A percentile compares a stretch with the other conserved stretches of the same genome.
Conservation (phyloP, 2,888 invertebrate species). For the Salticus scenicus region DNA sequence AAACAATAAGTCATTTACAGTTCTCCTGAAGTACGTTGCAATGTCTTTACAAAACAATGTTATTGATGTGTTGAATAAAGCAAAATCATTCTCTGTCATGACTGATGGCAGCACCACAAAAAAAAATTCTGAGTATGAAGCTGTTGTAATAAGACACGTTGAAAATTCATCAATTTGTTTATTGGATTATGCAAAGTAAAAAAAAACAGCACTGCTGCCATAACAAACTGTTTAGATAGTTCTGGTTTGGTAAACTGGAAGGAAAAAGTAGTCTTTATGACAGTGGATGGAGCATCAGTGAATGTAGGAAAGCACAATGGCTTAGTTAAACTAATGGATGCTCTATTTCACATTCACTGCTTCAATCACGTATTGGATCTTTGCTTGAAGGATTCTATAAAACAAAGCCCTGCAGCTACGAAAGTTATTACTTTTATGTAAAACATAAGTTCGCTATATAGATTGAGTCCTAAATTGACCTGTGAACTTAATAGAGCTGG, state of each 20-base stretch:
- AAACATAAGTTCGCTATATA: not conserved
- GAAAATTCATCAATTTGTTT: not conserved
- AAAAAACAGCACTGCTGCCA: not conserved
- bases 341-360: conserved; percentile 4
- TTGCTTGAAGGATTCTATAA: conserved; percentile 11
- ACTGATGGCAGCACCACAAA: conserved; percentile 23
- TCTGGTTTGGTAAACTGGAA: not conserved
- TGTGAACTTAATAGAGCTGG: not conserved
- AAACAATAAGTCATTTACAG: not conserved
- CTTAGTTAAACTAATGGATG: not conserved
- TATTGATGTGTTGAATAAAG: not conserved
- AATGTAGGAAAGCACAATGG: conserved; percentile 1
- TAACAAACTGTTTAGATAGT: not conserved
- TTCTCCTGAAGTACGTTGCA: conserved; percentile 3
- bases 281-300: conserved; percentile 19
- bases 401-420: not conserved
- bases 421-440: not conserved
- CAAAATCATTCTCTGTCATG: not conserved
- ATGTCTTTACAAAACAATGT: not conserved
- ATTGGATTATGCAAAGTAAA: conserved; percentile 2
- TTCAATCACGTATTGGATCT: conserved; percentile 7
- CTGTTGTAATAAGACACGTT: not conserved
- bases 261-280: not conserved
- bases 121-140: conserved; percentile 23
- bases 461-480: conserved; percentile 12